phyloP scores from a whole-genome alignment of 2,888 invertebrate genomes.

The Dorcus hopei region DNA sequence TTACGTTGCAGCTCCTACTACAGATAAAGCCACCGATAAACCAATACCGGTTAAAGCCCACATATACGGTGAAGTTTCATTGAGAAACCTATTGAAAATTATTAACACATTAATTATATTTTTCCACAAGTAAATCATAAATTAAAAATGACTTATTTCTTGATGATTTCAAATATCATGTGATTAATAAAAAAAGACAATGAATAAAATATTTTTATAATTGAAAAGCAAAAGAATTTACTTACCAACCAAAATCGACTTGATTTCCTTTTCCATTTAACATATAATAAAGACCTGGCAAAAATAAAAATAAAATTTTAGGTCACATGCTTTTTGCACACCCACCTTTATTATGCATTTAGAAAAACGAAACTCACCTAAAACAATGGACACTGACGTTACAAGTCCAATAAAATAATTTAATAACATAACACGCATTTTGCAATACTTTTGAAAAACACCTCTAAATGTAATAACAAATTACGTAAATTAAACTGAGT shows the following conservation, averaged over 20 bases:
- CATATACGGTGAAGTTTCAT: slow-evolving; percentile 90
- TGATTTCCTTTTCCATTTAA: slow-evolving; percentile 84
- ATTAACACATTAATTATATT: no score
- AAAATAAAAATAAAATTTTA: slow-evolving; percentile 36
- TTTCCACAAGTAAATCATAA: background rate
- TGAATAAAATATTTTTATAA: no score
- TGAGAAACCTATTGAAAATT: slow-evolving; percentile 65
- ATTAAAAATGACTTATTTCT: background rate
- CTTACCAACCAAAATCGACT: slow-evolving; percentile 80
- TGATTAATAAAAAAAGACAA: no score
- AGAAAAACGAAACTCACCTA: slow-evolving; percentile 38
- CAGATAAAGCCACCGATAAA: slow-evolving; percentile 88
- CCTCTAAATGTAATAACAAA: background rate
- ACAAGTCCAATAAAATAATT: slow-evolving; percentile 53
- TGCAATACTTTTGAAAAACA: slow-evolving; percentile 29
- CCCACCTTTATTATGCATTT: slow-evolving; percentile 11
- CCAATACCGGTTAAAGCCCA: slow-evolving; percentile 93
- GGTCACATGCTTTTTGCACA: slow-evolving; percentile 32
- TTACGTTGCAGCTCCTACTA: slow-evolving; percentile 92
- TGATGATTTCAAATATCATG: background rate
- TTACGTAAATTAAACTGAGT: background rate
- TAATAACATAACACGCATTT: slow-evolving; percentile 59
- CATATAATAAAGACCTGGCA: slow-evolving; percentile 63
- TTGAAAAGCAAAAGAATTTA: background rate
- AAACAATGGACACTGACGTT: slow-evolving; percentile 39